phyloP scores from a whole-genome alignment of 2,888 invertebrate genomes.

The Spicauda simplicius region DNA sequence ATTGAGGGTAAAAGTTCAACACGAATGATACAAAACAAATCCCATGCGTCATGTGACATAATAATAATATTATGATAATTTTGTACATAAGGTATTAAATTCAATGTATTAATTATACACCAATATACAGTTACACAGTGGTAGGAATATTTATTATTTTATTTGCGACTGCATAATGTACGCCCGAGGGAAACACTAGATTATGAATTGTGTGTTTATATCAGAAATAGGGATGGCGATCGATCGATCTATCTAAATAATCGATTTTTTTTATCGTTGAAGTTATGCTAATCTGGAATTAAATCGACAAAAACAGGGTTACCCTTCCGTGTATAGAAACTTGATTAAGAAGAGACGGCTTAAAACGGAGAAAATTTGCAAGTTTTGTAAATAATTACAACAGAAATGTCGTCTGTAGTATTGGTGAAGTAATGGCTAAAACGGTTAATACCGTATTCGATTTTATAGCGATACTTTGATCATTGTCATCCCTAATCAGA shows the following conservation, averaged over 20 bases:
- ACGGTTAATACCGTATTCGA: too few relatives aligned
- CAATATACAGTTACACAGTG: slow-evolving; percentile 9
- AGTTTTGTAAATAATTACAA: too few relatives aligned
- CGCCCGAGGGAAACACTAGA: slow-evolving; percentile 39
- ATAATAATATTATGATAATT: slow-evolving; percentile 10
- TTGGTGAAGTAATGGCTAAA: too few relatives aligned
- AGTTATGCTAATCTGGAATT: too few relatives aligned
- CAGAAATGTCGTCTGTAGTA: too few relatives aligned
- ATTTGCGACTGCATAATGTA: slow-evolving; percentile 44
- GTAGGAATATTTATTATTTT: slow-evolving; percentile 21
- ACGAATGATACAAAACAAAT: slow-evolving; percentile 13
- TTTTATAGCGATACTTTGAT: too few relatives aligned
- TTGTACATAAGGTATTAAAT: slow-evolving; percentile 23
- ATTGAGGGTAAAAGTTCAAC: not conserved
- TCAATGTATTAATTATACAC: slow-evolving; percentile 19
- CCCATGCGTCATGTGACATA: slow-evolving; percentile 1
- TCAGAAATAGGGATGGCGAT: slow-evolving; percentile 46
- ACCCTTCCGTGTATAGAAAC: too few relatives aligned
- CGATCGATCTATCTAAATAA: too few relatives aligned
- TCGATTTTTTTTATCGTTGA: too few relatives aligned
- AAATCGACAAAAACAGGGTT: too few relatives aligned
- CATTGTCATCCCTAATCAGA: slow-evolving; percentile 50
- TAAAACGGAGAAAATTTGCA: too few relatives aligned
- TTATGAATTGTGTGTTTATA: slow-evolving; percentile 68
- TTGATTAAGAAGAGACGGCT: too few relatives aligned